Evolutionary conservation across 1,140 invertebrate species (phyloP), one percentile per base, ranked within the genome.

Genomic region (Myzus persicae): DNA sequence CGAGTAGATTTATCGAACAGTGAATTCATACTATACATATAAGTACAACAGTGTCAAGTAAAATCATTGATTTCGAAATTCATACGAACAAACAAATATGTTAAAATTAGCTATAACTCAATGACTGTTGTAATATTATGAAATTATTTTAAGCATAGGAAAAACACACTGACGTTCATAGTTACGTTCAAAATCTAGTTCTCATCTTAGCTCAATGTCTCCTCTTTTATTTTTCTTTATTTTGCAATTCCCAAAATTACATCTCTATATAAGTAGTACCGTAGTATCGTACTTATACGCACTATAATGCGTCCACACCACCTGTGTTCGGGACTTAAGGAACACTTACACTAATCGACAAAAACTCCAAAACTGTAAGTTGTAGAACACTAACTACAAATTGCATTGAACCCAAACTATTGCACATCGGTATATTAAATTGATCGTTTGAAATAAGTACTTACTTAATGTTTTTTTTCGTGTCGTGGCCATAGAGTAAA

Each of bases 261-360:
- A 20, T 76, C 59, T 76, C 11, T 76, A n/a, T n/a, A 76, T n/a
- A 76, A n/a, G 14, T 76, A 76, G 11, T 59, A 59, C 46, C 46
- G 2, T 48, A 24, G 51, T 54, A 26, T 9, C 26, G 1, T 67
- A n/a, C 4, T 14, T 6, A n/a, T 18, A n/a, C n/a, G 36, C n/a
- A 22, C 48, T 51, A 22, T 51, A 51, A 48, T 48, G 18, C 46
- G 46, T 48, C 46, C 18, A n/a, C 36, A n/a, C 59, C 59, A 76
- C 59, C 31, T 76, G 59, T n/a, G 59, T 76, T 76, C 31, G 22
- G 14, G n/a, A n/a, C n/a, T 76, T n/a, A 6, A 76, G 14, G 31
- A 76, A n/a, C 59, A 76, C 59, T 76, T 76, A 76, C n/a, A 76
- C 31, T 76, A 76, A 76, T 76, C 59, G 59, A n/a, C 59, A 76